Evolutionary conservation across 2,888 invertebrate species (phyloP), one percentile per base, ranked within the genome.

Genomic region (Mechanitis mazaeus): DNA sequence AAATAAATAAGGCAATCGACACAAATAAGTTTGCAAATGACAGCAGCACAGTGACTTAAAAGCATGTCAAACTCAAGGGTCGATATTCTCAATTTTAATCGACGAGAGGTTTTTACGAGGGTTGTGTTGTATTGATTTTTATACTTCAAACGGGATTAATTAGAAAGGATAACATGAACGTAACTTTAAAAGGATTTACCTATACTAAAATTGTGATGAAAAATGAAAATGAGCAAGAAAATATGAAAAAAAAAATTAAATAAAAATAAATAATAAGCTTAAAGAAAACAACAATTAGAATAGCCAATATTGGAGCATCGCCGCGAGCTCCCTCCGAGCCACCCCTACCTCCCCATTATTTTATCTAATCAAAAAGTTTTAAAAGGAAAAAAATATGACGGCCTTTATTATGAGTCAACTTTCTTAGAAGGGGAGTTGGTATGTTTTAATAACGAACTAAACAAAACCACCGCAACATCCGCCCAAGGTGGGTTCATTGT

Each of bases 291-390:
- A 89, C 84, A 88, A 89, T 89, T 88, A 89, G 85, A 88, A 87
- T 85, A 81, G 80, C 83, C 83, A 85, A 88, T 90, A 89, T 84
- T 81, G 87, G 81, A 79, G 81, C 78, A 84, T 78, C 76, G 86
- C 86, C 82, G 80, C 78, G 79, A 78, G 87, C 83, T 70, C 80
- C 75, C 73, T 73, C 62, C 72, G 69, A 70, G 68, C 79, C 82
- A 84, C 90, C 84, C 78, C 72, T 71, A 72, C 84, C 89, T 84
- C 90, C 89, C 90, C 85, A 86, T 88, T 90, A 90, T 90, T 90
- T 90, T 88, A 91, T 91, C 90, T 90, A 91, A 91, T 91, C 90
- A 91, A 90, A 90, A 91, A 90, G 88, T 91, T 91, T 90, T 90
- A 90, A 90, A 90, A 89, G 89, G 87, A 90, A 91, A 91, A 20